These are phyloP conservation scores for Drosophila helvetica DNA, from an alignment of 2,888 invertebrate species.

Conservation along the genomic window DNA sequence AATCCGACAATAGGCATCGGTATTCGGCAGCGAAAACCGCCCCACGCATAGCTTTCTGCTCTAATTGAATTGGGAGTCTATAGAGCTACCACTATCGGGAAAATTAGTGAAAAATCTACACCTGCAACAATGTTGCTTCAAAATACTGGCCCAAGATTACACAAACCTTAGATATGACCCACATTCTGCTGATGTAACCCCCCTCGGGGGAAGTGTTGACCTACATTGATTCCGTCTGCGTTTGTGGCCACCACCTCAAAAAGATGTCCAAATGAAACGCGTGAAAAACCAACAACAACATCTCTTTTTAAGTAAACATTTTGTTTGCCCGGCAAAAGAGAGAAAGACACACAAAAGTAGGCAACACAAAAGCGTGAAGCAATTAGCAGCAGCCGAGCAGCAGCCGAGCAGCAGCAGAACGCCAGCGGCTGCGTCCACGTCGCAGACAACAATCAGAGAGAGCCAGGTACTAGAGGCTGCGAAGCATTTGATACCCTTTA, in stretches of 20 bases:
- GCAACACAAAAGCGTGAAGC: slow-evolving; percentile 37
- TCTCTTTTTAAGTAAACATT: slow-evolving; percentile 34
- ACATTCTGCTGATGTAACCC: background rate
- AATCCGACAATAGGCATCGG: background rate
- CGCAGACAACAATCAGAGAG: slow-evolving; percentile 9
- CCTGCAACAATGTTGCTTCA: background rate
- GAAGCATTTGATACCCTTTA: background rate
- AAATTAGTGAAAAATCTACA: no score
- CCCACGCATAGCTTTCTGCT: background rate
- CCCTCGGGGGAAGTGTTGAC: slow-evolving; percentile 27
- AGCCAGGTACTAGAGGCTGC: background rate
- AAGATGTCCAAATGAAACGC: slow-evolving; percentile 11
- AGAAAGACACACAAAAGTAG: slow-evolving; percentile 29
- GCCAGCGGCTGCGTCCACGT: slow-evolving; percentile 5
- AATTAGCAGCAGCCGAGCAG: slow-evolving; percentile 50
- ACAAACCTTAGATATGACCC: slow-evolving; percentile 6
- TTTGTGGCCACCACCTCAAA: background rate
- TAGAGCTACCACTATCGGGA: background rate
- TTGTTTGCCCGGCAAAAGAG: slow-evolving; percentile 14
- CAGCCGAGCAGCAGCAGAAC: slow-evolving; percentile 19
- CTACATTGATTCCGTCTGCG: slow-evolving; percentile 34
- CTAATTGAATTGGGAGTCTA: background rate
- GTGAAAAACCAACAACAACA: slow-evolving; percentile 24
- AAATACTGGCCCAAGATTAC: slow-evolving; percentile 1
- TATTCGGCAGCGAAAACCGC: no score